Evolutionary conservation across 23 tunicate genomes (phyloP), one percentile per base, ranked within the genome.

Genomic region (Oikopleura dioica): DNA sequence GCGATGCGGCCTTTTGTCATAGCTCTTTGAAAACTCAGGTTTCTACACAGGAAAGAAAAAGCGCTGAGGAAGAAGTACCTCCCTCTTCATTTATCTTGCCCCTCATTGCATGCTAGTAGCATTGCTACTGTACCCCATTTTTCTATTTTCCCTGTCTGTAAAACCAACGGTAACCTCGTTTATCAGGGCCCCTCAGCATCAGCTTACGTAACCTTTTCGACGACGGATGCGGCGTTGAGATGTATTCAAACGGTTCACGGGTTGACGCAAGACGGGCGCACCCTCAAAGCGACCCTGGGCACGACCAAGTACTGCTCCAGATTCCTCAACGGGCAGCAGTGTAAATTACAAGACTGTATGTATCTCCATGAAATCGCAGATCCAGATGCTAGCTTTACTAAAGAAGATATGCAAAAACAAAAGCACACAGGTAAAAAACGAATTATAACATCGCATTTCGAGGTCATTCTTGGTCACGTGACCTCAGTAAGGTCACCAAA

Each of bases 291-390:
- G 23, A 83, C 95, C 33, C 79, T 94, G 24, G 99, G 99, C 31
- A 94, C 99, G 1, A 94, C 99, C 1, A 94, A 94, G 77, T 94
- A 94, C 68, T 94, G 99, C 80, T 87, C 95, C 77, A 94, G 87
- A 1, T 94, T 83, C 59, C 80, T 94, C 38, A 94, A 94, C 59
- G 87, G 87, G 38, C 99, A 94, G 63, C 84, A 76, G 76, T 94
- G 99, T 75, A 84, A 86, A 28, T 83, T 86, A 77, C 58, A 30
- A 33, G 99, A 94, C 69, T 94, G 99, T 51, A 94, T 94, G 99
- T 94, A 94, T 75, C 69, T 94, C 29, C 99, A 94, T 76, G 99
- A 94, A 38, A 29, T 83, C 0, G 99, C 95, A 36, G 95, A 86
- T 4, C 88, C 83, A 38, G 86, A 86, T 37, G 85, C 95, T 26